Conservation (phyloP, 2,113 vertebrate genomes). For the Nansenia antarctica region DNA sequence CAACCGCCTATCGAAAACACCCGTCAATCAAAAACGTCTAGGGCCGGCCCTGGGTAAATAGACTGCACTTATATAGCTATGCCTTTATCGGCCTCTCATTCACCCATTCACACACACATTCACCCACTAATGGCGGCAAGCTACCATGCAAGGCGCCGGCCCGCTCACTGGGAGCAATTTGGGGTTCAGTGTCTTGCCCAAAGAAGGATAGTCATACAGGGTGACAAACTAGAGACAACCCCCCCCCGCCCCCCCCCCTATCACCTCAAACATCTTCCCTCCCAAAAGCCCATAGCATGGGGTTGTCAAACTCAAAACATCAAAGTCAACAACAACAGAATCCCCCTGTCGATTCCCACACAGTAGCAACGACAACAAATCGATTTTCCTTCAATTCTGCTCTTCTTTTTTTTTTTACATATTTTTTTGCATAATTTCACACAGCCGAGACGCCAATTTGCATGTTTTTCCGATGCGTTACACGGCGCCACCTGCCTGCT, state of each 20-base stretch:
- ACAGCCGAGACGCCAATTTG: constrained; percentile 22
- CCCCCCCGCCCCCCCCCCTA: too few relatives aligned
- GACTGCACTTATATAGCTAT: too few relatives aligned
- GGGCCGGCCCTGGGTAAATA: too few relatives aligned
- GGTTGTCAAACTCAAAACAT: background rate
- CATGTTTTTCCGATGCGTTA: constrained; percentile 19
- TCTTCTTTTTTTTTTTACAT: background rate
- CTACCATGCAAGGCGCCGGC: too few relatives aligned
- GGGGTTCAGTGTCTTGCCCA: background rate
- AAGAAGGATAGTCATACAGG: too few relatives aligned
- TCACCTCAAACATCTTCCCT: too few relatives aligned
- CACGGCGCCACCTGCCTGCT: constrained; percentile 30
- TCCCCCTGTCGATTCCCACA: constrained; percentile 7
- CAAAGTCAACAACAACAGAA: constrained; percentile 7
- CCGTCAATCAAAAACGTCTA: too few relatives aligned
- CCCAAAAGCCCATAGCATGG: background rate
- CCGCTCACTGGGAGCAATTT: too few relatives aligned
- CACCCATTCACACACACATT: too few relatives aligned
- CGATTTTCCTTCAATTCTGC: background rate
- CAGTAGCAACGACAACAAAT: constrained; percentile 18
- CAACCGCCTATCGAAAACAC: too few relatives aligned
- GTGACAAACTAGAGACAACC: background rate
- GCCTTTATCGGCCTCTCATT: too few relatives aligned
- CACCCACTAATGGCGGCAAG: too few relatives aligned
- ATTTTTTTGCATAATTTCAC: constrained; percentile 22